Conservation (phyloP, 2,888 invertebrate genomes). For the Drosophila niveifrons region DNA sequence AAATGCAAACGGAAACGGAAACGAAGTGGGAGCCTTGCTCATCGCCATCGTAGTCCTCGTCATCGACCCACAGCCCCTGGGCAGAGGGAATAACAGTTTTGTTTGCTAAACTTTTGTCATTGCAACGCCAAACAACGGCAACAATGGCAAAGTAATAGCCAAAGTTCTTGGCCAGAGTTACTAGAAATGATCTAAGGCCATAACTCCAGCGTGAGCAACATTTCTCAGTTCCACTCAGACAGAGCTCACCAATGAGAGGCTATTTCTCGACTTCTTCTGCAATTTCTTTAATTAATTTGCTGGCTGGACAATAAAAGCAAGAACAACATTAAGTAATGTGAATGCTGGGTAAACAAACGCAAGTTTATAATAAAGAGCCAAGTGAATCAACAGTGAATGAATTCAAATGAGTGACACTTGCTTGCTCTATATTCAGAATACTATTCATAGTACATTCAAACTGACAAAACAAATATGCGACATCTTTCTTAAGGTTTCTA, state of each 20-base stretch:
- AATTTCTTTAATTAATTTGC: constrained; percentile 36
- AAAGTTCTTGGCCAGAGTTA: constrained; percentile 36
- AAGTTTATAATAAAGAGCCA: constrained; percentile 6
- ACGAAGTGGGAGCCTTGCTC: constrained; percentile 31
- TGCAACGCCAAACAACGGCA: constrained; percentile 53
- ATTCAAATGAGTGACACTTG: not conserved
- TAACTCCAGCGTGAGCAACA: constrained; percentile 2
- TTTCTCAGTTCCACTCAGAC: not conserved
- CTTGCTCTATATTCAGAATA: not conserved
- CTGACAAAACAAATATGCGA: constrained; percentile 27
- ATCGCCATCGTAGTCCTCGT: constrained; percentile 28
- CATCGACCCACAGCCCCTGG: constrained; percentile 47
- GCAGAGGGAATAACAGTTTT: constrained; percentile 62
- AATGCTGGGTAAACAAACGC: constrained; percentile 2
- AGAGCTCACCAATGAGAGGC: not conserved
- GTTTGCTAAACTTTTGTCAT: constrained; percentile 73
- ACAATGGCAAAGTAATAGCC: constrained; percentile 66
- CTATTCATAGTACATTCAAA: constrained; percentile 18
- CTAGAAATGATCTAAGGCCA: constrained; percentile 23
- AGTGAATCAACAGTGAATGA: constrained; percentile 25
- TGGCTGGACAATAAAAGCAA: constrained; percentile 8
- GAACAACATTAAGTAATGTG: constrained; percentile 20
- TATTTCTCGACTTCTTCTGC: not conserved
- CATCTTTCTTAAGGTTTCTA: not conserved
- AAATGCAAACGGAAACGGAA: constrained; percentile 40